Conservation (phyloP, 2,888 invertebrate genomes). For the Papilio gigon region DNA sequence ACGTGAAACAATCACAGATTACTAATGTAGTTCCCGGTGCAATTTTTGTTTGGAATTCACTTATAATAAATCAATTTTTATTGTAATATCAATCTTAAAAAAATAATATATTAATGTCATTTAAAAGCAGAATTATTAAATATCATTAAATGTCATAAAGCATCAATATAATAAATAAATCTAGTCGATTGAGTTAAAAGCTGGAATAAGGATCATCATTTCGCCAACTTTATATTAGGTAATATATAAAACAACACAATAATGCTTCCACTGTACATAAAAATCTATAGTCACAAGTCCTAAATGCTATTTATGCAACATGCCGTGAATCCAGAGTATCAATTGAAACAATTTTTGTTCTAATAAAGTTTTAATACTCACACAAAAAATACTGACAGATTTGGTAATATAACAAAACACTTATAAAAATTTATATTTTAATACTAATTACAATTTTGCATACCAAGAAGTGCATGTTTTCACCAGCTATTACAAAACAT, state of each 20-base stretch:
- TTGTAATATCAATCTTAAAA: too few species aligned
- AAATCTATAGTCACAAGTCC: neutral
- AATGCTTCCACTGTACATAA: neutral
- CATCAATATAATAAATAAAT: too few species aligned
- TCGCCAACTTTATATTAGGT: too few species aligned
- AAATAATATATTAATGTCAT: too few species aligned
- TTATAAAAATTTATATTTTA: neutral
- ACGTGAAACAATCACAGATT: conserved; percentile 6
- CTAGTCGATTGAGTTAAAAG: too few species aligned
- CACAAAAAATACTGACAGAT: neutral
- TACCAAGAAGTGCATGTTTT: neutral
- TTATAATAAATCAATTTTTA: neutral
- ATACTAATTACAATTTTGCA: neutral
- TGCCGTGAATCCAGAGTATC: neutral
- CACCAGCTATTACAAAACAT: neutral
- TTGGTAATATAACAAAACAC: neutral
- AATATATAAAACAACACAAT: too few species aligned
- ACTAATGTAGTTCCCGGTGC: neutral
- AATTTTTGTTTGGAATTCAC: neutral
- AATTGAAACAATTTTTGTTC: neutral
- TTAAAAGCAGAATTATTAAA: too few species aligned
- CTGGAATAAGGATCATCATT: too few species aligned
- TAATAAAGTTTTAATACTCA: neutral
- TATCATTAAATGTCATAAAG: too few species aligned
- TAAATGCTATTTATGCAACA: neutral